Conservation (phyloP, 2,797 vertebrate species). For the Decapterus maruadsi region DNA sequence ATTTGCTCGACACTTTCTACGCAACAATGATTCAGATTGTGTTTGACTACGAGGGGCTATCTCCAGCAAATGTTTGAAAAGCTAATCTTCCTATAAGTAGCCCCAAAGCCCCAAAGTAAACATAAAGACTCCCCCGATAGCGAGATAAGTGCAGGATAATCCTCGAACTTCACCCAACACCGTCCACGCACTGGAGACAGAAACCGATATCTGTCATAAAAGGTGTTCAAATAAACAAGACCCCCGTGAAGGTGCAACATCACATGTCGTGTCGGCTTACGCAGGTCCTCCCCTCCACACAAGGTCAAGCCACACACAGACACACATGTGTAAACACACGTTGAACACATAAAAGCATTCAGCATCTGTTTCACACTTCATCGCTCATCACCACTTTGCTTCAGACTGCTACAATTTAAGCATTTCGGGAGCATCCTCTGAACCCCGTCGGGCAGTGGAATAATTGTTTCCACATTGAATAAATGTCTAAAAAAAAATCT, state of each 20-base stretch:
- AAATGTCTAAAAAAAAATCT: neutral
- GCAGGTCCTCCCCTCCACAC: constrained; percentile 47
- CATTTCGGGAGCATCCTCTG: constrained; percentile 36
- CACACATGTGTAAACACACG: constrained; percentile 34
- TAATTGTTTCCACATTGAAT: constrained; percentile 28
- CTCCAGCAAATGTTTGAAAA: constrained; percentile 36
- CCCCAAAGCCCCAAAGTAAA: constrained; percentile 42
- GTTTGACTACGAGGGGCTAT: constrained; percentile 12
- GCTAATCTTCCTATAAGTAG: constrained; percentile 36
- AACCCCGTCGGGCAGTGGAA: constrained; percentile 5
- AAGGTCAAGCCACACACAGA: constrained; percentile 59
- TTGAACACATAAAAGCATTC: constrained; percentile 36
- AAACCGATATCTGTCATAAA: constrained; percentile 38
- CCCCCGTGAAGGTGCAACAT: constrained; percentile 52
- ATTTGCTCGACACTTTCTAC: neutral
- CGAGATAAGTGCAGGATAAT: constrained; percentile 34
- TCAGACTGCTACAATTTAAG: constrained; percentile 18
- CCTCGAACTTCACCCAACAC: constrained; percentile 6
- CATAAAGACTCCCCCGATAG: neutral
- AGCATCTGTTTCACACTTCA: constrained; percentile 51
- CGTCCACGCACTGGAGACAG: constrained; percentile 12
- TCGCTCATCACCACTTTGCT: constrained; percentile 25
- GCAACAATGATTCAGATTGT: neutral
- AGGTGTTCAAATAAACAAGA: constrained; percentile 41
- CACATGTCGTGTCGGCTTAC: constrained; percentile 51